phyloP scores from a whole-genome alignment of 2,797 vertebrate genomes.

The Pipistrellus pygmaeus region DNA sequence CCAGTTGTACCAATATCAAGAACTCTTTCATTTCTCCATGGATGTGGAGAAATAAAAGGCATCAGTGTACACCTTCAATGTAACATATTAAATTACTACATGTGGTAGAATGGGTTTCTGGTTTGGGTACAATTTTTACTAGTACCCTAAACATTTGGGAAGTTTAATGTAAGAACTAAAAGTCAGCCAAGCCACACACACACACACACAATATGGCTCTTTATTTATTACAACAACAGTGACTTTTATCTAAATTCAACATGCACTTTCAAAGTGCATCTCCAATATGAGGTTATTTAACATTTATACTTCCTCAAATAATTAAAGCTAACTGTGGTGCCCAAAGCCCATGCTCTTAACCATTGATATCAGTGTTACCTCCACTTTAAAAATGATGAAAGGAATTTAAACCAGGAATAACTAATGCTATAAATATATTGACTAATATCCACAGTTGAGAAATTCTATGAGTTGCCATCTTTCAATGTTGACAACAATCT shows the following conservation, averaged over 20 bases:
- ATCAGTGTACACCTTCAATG: neutral
- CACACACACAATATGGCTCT: neutral
- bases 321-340: slow-evolving; percentile 15
- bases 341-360: neutral
- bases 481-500: neutral
- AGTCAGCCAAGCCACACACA: neutral
- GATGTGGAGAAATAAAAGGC: neutral
- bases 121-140: slow-evolving; percentile 31
- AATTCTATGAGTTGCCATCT: neutral
- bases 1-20: slow-evolving; percentile 2
- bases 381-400: neutral
- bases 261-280: neutral
- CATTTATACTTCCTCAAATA: neutral
- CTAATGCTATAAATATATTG: neutral
- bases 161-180: neutral
- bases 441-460: neutral
- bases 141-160: neutral
- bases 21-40: neutral
- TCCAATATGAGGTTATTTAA: neutral
- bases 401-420: neutral
- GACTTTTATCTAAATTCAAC: neutral
- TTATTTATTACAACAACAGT: neutral
- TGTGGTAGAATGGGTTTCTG: neutral
- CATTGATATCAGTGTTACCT: neutral
- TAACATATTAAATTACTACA: neutral